Evolutionary conservation across 2,797 vertebrate species (phyloP).

Genomic region (Gouania willdenowi): DNA sequence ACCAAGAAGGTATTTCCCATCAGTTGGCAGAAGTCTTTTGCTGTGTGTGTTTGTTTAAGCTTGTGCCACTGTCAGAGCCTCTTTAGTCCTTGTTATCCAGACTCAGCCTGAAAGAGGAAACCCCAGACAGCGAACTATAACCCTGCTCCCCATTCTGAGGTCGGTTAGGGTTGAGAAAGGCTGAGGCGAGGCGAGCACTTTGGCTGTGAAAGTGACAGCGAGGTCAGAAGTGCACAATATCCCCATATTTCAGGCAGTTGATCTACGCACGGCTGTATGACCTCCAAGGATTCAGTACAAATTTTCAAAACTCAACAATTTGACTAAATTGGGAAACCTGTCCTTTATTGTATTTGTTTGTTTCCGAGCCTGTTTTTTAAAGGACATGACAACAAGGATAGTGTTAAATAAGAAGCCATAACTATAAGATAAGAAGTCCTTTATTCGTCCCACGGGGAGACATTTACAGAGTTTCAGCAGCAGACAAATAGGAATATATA

Average conservation of each 20-base stretch:
- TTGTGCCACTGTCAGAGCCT: conserved; percentile 45
- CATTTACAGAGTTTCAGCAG: too few relatives aligned
- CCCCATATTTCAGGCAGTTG: conserved; percentile 50
- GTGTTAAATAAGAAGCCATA: too few relatives aligned
- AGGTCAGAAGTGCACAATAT: conserved; percentile 52
- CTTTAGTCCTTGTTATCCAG: conserved; percentile 51
- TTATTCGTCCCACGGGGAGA: too few relatives aligned
- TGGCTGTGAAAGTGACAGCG: conserved; percentile 15
- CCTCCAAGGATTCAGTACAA: too few relatives aligned
- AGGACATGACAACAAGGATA: not conserved
- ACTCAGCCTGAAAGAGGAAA: conserved; percentile 58
- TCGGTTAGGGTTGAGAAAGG: conserved; percentile 51
- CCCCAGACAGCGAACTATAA: conserved; percentile 51
- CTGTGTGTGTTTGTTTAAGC: not conserved
- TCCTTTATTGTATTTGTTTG: too few relatives aligned
- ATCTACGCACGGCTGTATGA: conserved; percentile 4
- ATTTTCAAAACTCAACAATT: too few relatives aligned
- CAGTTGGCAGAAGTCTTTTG: conserved; percentile 12
- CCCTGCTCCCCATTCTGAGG: conserved; percentile 34
- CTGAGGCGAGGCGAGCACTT: conserved; percentile 28
- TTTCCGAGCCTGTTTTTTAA: not conserved
- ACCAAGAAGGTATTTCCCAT: conserved; percentile 20
- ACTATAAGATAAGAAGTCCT: too few relatives aligned
- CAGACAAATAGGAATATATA: too few relatives aligned
- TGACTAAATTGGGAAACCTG: too few relatives aligned